Evolutionary conservation across 2,113 vertebrate species (phyloP), one percentile per base, ranked within the genome.

Genomic region (human (Homo sapiens)): DNA sequence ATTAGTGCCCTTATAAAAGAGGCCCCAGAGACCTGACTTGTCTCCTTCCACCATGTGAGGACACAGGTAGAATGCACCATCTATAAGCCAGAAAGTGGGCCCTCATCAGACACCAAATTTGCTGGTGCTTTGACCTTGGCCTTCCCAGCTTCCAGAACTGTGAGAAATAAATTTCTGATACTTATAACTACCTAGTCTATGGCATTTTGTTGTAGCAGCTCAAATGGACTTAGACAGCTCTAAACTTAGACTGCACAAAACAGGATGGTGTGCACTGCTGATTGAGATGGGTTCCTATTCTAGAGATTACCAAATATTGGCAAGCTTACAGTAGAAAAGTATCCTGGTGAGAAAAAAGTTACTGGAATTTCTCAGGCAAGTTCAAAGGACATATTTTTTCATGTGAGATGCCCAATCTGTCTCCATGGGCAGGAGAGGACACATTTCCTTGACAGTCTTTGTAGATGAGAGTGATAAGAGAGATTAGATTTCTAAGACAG

Each of bases 271-370:
- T 18, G 5, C 11, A 79, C 2, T 57, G 27, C 23, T 85, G 45
- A 88, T 30, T n/a, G 10, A 61, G 84, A 78, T 35, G 48, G 20
- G 22, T 25, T 48, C 30, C 38, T 32, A 43, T 8, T 64, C 20
- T 22, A 88, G 22, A 96, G 25, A 95, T 89, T 52, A 89, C 23
- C 30, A 96, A 95, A 89, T 76, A 70, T 2, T 40, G n/a, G 35
- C 12, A 86, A 61, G 52, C 25, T 70, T 66, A 70, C 1, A 35
- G 6, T 5, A 91, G 4, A 86, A 80, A 6, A 95, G 32, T n/a
- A 75, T 1, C 13, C 50, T 45, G 4, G 27, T 45, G 38, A 90
- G 35, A 95, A 73, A 4, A 97, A 82, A 66, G 68, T 50, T 45
- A 94, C 5, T 79, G 40, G 45, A 90, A 93, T 32, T 52, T 61